Evolutionary conservation across 2,888 invertebrate genomes (phyloP).

Genomic region (Drosophila colorata): DNA sequence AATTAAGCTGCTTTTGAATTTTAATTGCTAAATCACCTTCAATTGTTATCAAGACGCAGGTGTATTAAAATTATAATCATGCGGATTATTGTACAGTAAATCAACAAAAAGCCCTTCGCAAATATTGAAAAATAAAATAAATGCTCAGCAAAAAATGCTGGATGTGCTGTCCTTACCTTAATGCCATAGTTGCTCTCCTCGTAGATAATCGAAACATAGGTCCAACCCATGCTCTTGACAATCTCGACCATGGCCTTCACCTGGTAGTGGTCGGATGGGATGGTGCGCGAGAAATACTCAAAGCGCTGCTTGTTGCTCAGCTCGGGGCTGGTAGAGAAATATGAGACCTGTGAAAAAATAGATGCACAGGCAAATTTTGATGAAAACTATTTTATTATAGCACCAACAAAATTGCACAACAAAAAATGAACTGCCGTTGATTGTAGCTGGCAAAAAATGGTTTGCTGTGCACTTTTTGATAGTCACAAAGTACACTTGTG

Average conservation of each 20-base stretch:
- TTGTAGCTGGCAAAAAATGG: not conserved
- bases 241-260: slow-evolving; percentile 98
- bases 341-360: slow-evolving; percentile 91
- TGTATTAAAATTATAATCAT: too few relatives aligned
- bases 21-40: not conserved
- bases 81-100: too few relatives aligned
- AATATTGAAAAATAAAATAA: too few relatives aligned
- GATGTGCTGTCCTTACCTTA: slow-evolving; percentile 88
- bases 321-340: slow-evolving; percentile 97
- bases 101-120: too few relatives aligned
- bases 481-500: not conserved
- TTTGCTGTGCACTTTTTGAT: slow-evolving; percentile 8
- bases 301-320: slow-evolving; percentile 97
- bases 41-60: not conserved
- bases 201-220: slow-evolving; percentile 97
- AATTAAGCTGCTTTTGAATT: not conserved
- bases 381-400: slow-evolving; percentile 24
- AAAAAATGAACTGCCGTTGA: slow-evolving; percentile 1
- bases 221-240: slow-evolving; percentile 94
- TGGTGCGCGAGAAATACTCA: slow-evolving; percentile 97
- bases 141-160: not conserved
- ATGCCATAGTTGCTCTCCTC: slow-evolving; percentile 98
- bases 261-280: slow-evolving; percentile 97
- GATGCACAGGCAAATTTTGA: slow-evolving; percentile 12
- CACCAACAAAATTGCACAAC: slow-evolving; percentile 13